phyloP scores from a whole-genome alignment of 2,113 vertebrate genomes.

The Tonatia bakeri region DNA sequence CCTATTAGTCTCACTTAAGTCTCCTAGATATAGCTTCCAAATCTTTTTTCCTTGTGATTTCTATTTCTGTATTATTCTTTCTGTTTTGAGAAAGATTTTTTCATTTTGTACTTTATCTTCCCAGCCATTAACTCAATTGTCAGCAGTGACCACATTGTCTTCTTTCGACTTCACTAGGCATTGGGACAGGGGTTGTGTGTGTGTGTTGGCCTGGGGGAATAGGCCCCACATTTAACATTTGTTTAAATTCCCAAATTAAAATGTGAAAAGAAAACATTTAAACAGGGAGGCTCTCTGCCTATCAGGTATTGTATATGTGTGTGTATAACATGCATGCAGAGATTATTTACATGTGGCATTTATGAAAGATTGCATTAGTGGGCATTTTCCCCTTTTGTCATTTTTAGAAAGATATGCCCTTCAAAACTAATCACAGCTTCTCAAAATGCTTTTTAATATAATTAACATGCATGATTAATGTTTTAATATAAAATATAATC shows the following conservation, averaged over 20 bases:
- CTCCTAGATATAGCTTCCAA: not conserved
- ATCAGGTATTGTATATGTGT: not conserved
- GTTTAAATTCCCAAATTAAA: not conserved
- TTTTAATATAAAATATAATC: not conserved
- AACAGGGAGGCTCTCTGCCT: not conserved
- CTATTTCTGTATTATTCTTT: slow-evolving; percentile 26
- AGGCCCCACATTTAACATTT: not conserved
- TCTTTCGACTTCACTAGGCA: not conserved
- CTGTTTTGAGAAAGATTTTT: slow-evolving; percentile 20
- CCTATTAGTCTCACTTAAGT: slow-evolving; percentile 44
- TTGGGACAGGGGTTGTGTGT: rapidly evolving
- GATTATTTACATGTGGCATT: not conserved
- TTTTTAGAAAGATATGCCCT: not conserved
- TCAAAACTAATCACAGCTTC: slow-evolving; percentile 14
- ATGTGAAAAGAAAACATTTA: not conserved
- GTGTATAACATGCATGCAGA: not conserved
- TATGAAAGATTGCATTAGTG: not conserved
- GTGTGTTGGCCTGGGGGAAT: not conserved
- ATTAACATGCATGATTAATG: slow-evolving; percentile 7
- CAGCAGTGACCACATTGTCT: not conserved
- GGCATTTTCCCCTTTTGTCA: not conserved
- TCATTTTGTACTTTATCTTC: not conserved
- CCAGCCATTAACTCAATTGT: not conserved
- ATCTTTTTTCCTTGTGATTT: not conserved
- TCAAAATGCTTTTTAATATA: not conserved